These are phyloP conservation scores for Calyptomena viridis DNA, from an alignment of 2,113 vertebrate genomes.

Conservation along the genomic window DNA sequence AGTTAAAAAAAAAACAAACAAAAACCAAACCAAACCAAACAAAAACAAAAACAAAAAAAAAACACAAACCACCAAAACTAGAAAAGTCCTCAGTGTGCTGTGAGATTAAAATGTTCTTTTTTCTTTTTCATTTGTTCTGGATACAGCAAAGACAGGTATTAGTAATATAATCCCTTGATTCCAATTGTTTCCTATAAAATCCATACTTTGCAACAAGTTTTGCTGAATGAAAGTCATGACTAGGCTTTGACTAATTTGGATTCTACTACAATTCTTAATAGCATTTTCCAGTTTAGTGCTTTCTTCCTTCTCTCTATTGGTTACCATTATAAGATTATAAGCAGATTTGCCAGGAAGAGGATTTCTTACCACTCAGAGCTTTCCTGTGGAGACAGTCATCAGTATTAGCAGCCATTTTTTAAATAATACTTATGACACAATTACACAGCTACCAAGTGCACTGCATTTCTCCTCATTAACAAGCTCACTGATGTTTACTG, in stretches of 20 bases:
- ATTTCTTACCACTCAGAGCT: neutral
- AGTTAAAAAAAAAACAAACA: neutral
- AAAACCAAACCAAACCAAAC: no score
- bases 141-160: neutral
- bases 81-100: neutral
- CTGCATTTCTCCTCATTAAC: neutral
- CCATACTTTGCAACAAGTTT: neutral
- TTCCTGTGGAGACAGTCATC: neutral
- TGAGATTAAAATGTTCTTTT: neutral
- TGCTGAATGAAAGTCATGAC: neutral
- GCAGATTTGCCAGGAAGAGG: neutral
- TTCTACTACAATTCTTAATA: constrained; percentile 41
- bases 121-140: neutral
- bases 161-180: neutral
- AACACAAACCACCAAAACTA: neutral
- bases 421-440: neutral
- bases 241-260: constrained; percentile 45
- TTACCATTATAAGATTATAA: constrained; percentile 2
- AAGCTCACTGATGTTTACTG: neutral
- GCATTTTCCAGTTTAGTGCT: constrained; percentile 35
- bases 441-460: neutral
- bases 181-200: constrained; percentile 16
- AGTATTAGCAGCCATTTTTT: neutral
- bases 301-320: neutral
- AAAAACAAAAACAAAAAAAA: neutral